Evolutionary conservation across 2,113 vertebrate genomes (phyloP).

Genomic region (Pygoscelis antarcticus): DNA sequence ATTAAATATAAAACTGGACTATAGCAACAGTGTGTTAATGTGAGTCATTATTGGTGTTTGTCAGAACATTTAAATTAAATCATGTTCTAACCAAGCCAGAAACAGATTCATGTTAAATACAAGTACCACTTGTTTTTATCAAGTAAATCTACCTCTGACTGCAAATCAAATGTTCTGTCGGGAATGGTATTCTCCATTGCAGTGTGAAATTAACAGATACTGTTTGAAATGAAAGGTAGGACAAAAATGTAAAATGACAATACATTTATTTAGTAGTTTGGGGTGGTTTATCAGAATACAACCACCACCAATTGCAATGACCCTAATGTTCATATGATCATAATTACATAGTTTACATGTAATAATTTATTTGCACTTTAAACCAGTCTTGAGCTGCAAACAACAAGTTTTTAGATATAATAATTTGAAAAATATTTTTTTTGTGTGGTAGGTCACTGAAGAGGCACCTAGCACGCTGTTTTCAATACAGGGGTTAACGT

Average conservation of each 20-base stretch:
- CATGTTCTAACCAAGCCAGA: neutral
- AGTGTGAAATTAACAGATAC: neutral
- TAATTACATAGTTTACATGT: neutral
- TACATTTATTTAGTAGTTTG: neutral
- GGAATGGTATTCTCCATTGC: neutral
- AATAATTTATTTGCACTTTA: neutral
- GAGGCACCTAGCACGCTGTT: neutral
- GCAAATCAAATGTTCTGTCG: neutral
- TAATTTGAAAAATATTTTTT: neutral
- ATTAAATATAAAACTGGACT: neutral
- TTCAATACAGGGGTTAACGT: neutral
- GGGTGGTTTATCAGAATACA: rapidly evolving
- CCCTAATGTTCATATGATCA: neutral
- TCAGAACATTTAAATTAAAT: neutral
- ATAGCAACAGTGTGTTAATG: neutral
- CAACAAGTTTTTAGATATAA: neutral
- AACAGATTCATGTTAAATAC: neutral
- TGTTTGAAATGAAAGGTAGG: neutral
- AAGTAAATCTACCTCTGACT: neutral
- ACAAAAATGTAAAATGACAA: neutral
- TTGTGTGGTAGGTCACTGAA: neutral
- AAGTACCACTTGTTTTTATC: neutral
- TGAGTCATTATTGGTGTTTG: neutral
- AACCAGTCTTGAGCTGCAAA: neutral
- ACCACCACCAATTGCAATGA: neutral